Percentiles rank a stretch among this genome's conserved stretches.
Conservation (phyloP, 1,140 invertebrate species). For the Scaptodrosophila lebanonensis region DNA sequence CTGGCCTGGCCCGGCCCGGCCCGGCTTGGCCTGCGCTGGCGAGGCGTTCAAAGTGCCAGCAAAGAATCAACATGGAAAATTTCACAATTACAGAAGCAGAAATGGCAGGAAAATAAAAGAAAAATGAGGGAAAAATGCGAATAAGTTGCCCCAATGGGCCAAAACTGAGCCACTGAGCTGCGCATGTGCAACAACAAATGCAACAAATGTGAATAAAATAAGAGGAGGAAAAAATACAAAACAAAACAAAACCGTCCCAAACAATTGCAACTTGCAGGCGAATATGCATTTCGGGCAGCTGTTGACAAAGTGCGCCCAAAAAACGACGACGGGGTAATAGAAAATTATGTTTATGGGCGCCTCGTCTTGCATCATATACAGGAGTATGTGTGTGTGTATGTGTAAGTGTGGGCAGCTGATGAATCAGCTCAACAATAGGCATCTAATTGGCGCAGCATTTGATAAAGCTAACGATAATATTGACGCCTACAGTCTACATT, state of each 20-base stretch:
- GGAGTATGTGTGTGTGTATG: background rate
- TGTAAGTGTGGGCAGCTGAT: constrained; percentile 3
- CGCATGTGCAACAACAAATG: no score
- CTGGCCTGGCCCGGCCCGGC: constrained; percentile 1
- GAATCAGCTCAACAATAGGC: constrained; percentile 37
- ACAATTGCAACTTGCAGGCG: constrained; percentile 32
- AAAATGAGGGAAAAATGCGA: background rate
- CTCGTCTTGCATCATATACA: constrained; percentile 16
- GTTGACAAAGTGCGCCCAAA: constrained; percentile 30
- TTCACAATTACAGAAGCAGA: constrained; percentile 5
- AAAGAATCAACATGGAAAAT: constrained; percentile 21
- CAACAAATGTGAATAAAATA: no score
- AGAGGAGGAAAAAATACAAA: no score
- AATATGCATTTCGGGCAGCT: constrained; percentile 40
- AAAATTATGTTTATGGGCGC: constrained; percentile 40
- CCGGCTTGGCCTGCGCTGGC: constrained; percentile 30
- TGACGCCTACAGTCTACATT: no score
- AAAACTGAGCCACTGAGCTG: no score
- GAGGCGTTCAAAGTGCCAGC: constrained; percentile 4
- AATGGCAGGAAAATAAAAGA: background rate
- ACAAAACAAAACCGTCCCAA: constrained; percentile 8
- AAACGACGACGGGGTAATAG: constrained; percentile 29
- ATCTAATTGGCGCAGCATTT: constrained; percentile 7
- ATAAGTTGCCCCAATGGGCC: no score
- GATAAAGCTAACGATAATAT: no score